These are phyloP conservation scores for Orius insidiosus DNA, from an alignment of 1,140 invertebrate species.

Conservation along the genomic window DNA sequence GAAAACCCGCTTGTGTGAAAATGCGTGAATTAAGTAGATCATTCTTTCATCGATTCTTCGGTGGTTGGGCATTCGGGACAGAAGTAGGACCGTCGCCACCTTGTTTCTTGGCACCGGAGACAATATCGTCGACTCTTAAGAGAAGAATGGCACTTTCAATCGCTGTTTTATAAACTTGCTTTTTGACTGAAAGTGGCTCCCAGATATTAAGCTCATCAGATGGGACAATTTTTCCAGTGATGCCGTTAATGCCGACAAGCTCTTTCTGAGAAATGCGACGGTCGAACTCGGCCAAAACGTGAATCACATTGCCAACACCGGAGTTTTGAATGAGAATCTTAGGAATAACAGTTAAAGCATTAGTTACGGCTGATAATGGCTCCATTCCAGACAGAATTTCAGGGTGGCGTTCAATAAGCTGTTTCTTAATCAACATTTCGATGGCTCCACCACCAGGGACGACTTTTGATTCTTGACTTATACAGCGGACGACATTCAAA, in stretches of 20 bases:
- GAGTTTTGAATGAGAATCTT: constrained; percentile 95
- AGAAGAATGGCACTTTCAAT: constrained; percentile 94
- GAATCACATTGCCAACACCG: constrained; percentile 80
- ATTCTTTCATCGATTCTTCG: constrained; percentile 23
- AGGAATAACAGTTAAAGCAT: constrained; percentile 93
- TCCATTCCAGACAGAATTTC: constrained; percentile 27
- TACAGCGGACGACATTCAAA: constrained; percentile 88
- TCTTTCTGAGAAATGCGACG: constrained; percentile 53
- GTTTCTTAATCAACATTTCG: constrained; percentile 73
- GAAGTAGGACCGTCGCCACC: constrained; percentile 31
- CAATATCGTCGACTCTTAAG: constrained; percentile 95
- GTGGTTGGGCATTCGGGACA: constrained; percentile 18
- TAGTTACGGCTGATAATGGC: constrained; percentile 83
- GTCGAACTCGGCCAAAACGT: constrained; percentile 81
- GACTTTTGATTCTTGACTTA: constrained; percentile 60
- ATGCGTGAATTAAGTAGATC: not conserved
- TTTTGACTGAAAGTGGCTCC: constrained; percentile 92
- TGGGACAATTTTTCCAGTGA: constrained; percentile 79
- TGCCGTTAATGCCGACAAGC: constrained; percentile 78
- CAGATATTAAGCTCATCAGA: constrained; percentile 81
- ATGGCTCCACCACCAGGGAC: constrained; percentile 79
- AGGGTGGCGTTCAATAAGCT: constrained; percentile 39
- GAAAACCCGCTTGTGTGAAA: too few relatives aligned
- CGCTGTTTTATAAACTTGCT: constrained; percentile 92
- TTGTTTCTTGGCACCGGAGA: constrained; percentile 92